Evolutionary conservation across 2,113 vertebrate species (phyloP), one percentile per base, ranked within the genome.

Genomic region (Danionella cerebrum): DNA sequence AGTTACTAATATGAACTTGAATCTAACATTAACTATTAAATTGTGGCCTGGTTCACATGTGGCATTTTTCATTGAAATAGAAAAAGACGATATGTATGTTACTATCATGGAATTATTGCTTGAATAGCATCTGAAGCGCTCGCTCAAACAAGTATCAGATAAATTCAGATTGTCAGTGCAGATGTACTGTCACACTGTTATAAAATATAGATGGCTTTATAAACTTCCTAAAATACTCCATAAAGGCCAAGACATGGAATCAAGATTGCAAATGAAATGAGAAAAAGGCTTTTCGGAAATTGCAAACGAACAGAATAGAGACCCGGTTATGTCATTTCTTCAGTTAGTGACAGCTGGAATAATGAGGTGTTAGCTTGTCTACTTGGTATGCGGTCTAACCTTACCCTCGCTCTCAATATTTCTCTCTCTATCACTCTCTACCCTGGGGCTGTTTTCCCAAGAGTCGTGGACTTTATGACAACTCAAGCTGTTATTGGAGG

Each of bases 361-460:
- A 69, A 69, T 51, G 57, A 44, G 45, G 33, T 27, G 21, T 50
- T 25, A 48, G 38, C 13, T 59, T 42, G 55, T 59, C 55, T 59
- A 59, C 42, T 54, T 59, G 24, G 55, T 59, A 27, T 59, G 55
- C 58, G 1, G 9, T 57, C 66, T 29, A 39, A 58, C 54, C 31
- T 18, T 19, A 39, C 21, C 21, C 24, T 36, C 22, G 14, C 42
- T 42, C 47, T 31, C 27, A 18, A 13, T 21, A 25, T 36, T 55
- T 67, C 27, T 18, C 38, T 25, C 36, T 58, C 65, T 67, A 18
- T 18, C 38, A 16, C 36, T 58, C 65, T 22, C 39, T 50, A 16
- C 36, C 55, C 55, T 6, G 10, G 44, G 45, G 54, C 67, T 60
- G 45, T 50, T 59, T 47, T 50, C 33, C 55, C 47, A 24, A 16